phyloP scores from a whole-genome alignment of 2,888 invertebrate species.

The Apomyelois bistriatella region DNA sequence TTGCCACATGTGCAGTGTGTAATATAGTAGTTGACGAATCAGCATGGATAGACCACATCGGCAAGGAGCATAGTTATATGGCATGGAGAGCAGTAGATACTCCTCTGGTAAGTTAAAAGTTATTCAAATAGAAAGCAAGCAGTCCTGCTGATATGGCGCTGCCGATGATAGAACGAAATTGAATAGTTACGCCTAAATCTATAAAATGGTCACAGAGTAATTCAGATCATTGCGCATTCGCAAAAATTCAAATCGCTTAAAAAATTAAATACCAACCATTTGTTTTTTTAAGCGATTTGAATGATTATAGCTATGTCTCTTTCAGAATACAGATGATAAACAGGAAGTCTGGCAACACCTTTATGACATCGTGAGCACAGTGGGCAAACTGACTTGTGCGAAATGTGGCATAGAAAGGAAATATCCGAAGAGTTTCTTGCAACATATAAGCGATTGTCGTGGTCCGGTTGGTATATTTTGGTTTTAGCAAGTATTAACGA shows the following conservation, averaged over 20 bases:
- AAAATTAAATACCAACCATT: too few relatives aligned
- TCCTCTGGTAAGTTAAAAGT: conserved; percentile 31
- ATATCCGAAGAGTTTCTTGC: conserved; percentile 16
- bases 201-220: too few relatives aligned
- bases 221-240: too few relatives aligned
- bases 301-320: too few relatives aligned
- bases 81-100: conserved; percentile 36
- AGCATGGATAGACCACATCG: conserved; percentile 39
- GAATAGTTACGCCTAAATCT: too few relatives aligned
- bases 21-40: not conserved
- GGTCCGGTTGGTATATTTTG: conserved; percentile 10
- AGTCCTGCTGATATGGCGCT: too few relatives aligned
- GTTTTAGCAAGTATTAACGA: not conserved
- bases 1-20: conserved; percentile 9
- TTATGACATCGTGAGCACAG: conserved; percentile 26
- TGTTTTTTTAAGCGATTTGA: too few relatives aligned
- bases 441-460: conserved; percentile 11
- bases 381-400: conserved; percentile 29
- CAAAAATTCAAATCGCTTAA: too few relatives aligned
- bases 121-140: too few relatives aligned
- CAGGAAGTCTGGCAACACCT: conserved; percentile 34
- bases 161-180: too few relatives aligned
- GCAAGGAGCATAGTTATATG: conserved; percentile 37
- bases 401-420: conserved; percentile 29
- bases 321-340: conserved; percentile 28